Conservation (phyloP, 2,113 vertebrate genomes). For the Thamnaconus septentrionalis region DNA sequence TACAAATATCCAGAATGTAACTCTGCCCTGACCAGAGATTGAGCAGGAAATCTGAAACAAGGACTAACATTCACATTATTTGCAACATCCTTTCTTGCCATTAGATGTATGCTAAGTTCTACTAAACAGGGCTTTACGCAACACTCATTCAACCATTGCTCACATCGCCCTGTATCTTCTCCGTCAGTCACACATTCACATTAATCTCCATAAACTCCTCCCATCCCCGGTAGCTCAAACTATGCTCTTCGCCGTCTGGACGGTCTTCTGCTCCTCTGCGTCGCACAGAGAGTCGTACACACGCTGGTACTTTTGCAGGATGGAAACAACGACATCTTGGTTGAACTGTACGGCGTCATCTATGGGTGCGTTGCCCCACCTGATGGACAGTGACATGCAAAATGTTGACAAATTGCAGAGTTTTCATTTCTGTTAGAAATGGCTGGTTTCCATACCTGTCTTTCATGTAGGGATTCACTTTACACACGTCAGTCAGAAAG, state of each 20-base stretch:
- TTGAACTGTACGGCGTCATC: conserved; percentile 85
- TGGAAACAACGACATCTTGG: conserved; percentile 73
- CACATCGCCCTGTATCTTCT: neutral
- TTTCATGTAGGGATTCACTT: conserved; percentile 82
- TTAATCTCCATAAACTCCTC: conserved; percentile 4
- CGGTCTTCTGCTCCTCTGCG: conserved; percentile 68
- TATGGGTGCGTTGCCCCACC: conserved; percentile 87
- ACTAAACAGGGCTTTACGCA: no score
- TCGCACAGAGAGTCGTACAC: conserved; percentile 47
- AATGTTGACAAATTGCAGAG: neutral
- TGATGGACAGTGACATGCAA: conserved; percentile 44
- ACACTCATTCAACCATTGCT: no score
- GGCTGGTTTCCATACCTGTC: conserved; percentile 75
- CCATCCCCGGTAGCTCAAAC: conserved; percentile 55
- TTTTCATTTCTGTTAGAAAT: neutral
- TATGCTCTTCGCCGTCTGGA: conserved; percentile 77
- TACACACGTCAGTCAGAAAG: conserved; percentile 84
- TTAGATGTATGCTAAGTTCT: no score
- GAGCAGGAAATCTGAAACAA: no score
- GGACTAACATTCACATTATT: no score
- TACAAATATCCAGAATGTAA: no score
- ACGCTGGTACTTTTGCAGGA: conserved; percentile 81
- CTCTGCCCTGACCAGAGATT: no score
- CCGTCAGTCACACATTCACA: neutral
- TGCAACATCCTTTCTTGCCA: no score